Base-by-base conservation (phyloP, 2,797 vertebrate genomes). In the Parauchenoglanis punctatus region DNA sequence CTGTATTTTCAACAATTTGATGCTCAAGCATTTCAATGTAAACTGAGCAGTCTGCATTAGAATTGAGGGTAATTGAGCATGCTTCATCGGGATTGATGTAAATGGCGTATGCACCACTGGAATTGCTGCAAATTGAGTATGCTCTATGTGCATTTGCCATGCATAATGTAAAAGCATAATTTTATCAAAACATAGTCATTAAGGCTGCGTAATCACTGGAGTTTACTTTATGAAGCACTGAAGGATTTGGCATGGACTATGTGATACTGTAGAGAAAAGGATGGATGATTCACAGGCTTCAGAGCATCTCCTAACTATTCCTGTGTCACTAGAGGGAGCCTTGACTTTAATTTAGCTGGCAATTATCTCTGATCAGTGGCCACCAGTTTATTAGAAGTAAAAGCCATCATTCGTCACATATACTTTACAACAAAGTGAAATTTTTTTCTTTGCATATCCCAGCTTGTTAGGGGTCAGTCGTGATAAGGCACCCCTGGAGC, bases 261-360 rank as follows among this genome's bases (percentile, higher is more conserved):
- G 8, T 13, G 18, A 68, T 72, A 25, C 12, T 52, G 4, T 7
- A n/a, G 44, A 52, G 23, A 49, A 46, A 75, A 75, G 0, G 84
- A 86, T 70, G 70, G 77, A 68, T 46, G 73, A 72, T 87, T 70
- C 77, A 78, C 23, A 80, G 73, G 81, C 73, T 88, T 63, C 58
- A 28, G 46, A 72, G 5, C 31, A 31, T 81, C 70, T 77, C 61
- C 23, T 68, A 81, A 58, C 67, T 82, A 17, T 81, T 35, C 61
- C n/a, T 81, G 67, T 75, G 86, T 90, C 94, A 89, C 92, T 92
- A 94, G 93, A 88, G 92, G 92, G 93, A 93, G 93, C 86, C 85
- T 88, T 87, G 78, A 78, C 56, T 72, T 89, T 91, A 86, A 73
- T 81, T 68, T 72, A 85, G 17, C 56, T 20, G 10, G 15, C 76